Percentiles rank a stretch among this genome's conserved stretches.
Evolutionary conservation across 2,113 vertebrate genomes (phyloP).

Genomic region (Ailuropoda melanoleuca): DNA sequence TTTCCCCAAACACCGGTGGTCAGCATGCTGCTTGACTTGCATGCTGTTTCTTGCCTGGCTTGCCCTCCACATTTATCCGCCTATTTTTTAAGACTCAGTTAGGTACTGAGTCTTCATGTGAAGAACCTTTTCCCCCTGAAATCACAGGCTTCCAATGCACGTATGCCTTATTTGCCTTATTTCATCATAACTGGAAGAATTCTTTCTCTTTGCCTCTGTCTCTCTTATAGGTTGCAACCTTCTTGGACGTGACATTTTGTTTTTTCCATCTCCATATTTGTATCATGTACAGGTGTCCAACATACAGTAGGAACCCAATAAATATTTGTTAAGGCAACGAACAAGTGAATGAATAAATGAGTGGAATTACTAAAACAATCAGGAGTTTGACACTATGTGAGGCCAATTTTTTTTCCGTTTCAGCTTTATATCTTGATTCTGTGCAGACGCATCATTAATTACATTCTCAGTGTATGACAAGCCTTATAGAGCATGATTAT

Average conservation of each 20-base stretch:
- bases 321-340: background rate
- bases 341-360: conserved; percentile 14
- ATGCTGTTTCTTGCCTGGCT: background rate
- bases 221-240: background rate
- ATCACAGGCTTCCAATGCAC: background rate
- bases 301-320: background rate
- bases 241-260: background rate
- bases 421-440: conserved; percentile 40
- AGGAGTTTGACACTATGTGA: background rate
- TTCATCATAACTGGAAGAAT: background rate
- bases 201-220: background rate
- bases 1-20: background rate
- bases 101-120: background rate
- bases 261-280: background rate
- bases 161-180: background rate
- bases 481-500: conserved; percentile 24
- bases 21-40: background rate
- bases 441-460: conserved; percentile 33
- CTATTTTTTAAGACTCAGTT: background rate
- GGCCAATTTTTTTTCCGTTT: background rate
- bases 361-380: background rate
- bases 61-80: background rate
- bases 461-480: conserved; percentile 26
- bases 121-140: background rate
- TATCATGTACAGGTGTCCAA: background rate